Evolutionary conservation across 2,888 invertebrate genomes (phyloP).

Genomic region (Lithodes maja): DNA sequence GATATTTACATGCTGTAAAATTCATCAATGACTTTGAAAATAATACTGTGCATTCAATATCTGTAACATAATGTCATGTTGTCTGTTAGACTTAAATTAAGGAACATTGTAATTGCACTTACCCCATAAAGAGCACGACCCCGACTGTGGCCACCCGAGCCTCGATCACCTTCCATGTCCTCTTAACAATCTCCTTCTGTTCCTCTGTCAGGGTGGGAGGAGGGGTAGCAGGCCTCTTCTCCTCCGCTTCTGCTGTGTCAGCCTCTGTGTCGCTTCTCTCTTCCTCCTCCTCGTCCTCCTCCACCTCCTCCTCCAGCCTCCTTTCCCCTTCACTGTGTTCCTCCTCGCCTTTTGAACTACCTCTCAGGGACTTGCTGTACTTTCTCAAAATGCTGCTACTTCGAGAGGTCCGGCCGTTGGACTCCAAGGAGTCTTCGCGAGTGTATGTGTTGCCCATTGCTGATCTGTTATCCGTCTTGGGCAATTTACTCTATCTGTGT

Average conservation of each 20-base stretch:
- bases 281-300: background rate
- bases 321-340: background rate
- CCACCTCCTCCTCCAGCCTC: background rate
- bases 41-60: background rate
- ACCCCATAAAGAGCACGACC: slow-evolving; percentile 76
- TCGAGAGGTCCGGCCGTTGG: slow-evolving; percentile 24
- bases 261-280: too few species aligned
- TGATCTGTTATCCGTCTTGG: background rate
- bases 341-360: background rate
- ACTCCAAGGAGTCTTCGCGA: slow-evolving; percentile 43
- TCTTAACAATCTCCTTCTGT: slow-evolving; percentile 74
- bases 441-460: slow-evolving; percentile 45
- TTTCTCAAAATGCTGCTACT: slow-evolving; percentile 34
- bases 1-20: too few species aligned
- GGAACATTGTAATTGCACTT: slow-evolving; percentile 66
- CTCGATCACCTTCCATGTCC: slow-evolving; percentile 75
- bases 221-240: slow-evolving; percentile 5
- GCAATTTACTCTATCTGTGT: too few species aligned
- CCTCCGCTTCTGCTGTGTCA: background rate
- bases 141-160: slow-evolving; percentile 75
- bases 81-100: background rate
- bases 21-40: too few species aligned
- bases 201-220: slow-evolving; percentile 72
- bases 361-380: background rate
- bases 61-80: background rate